phyloP scores from a whole-genome alignment of 2,888 invertebrate species.

The Alloscopus bannaensis region DNA sequence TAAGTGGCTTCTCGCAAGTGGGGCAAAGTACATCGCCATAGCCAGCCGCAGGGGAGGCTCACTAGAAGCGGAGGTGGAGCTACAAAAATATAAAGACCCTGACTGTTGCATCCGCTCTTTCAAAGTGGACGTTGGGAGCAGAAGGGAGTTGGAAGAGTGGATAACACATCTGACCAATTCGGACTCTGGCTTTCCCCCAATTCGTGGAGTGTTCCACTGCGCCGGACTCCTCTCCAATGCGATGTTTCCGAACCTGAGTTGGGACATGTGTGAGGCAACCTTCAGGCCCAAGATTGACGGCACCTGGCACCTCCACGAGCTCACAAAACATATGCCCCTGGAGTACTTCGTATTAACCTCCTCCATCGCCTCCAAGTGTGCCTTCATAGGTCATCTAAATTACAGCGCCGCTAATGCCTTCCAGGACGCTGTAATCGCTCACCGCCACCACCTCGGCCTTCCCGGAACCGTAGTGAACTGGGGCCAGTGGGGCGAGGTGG shows the following conservation, averaged over 20 bases:
- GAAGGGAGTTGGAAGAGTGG: conserved; percentile 8
- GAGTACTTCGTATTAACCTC: conserved; percentile 58
- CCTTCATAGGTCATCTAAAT: conserved; percentile 40
- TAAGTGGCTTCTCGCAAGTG: conserved; percentile 49
- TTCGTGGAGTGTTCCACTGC: conserved; percentile 55
- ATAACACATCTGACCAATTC: neutral
- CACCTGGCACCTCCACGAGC: conserved; percentile 54
- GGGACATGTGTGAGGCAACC: conserved; percentile 45
- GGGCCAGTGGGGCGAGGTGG: conserved; percentile 47
- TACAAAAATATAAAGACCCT: neutral
- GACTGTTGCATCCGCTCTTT: neutral
- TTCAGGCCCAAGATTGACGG: conserved; percentile 12
- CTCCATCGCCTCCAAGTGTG: conserved; percentile 35
- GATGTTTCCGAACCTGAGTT: conserved; percentile 34
- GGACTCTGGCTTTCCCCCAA: conserved; percentile 7
- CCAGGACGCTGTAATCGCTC: conserved; percentile 39
- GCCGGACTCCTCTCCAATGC: conserved; percentile 52
- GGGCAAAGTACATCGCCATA: neutral
- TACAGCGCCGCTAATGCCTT: conserved; percentile 50
- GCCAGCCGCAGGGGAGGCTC: neutral
- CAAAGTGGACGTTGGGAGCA: conserved; percentile 25
- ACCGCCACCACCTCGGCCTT: conserved; percentile 34
- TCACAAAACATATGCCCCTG: conserved; percentile 14
- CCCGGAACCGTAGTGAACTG: conserved; percentile 55
- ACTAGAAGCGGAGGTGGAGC: neutral